Base-by-base conservation (phyloP, 2,797 vertebrate genomes). In the Sebastes glaucus region DNA sequence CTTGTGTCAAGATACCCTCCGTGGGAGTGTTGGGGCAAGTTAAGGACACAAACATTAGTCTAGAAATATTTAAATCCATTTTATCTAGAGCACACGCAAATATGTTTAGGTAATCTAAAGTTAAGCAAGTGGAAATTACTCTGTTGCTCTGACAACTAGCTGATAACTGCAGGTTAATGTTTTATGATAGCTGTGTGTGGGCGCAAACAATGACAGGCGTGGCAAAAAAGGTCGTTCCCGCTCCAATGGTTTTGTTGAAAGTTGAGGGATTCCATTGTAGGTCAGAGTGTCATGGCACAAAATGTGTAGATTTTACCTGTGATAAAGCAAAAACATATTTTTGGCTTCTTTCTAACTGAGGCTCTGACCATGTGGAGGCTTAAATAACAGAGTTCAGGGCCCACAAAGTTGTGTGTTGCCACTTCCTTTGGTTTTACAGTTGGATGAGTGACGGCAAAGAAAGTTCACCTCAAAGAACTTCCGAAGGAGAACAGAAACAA, bases 401-500 rank as follows among this genome's bases (percentile, higher is more conserved):
- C 67, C 62, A 38, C 68, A 74, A 13, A 53, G 70, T 11, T 63
- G 76, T 72, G 52, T 78, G 77, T 77, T 84, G 67, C 89, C 78
- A 90, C 87, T 90, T 93, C 91, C 86, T 92, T 67, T 90, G 86
- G 87, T 92, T 91, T 86, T 74, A 89, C 89, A 85, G 86, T 88
- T 88, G 77, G 67, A 87, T 81, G 81, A 89, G 33, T 66, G 33
- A 84, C 6, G 1, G 46, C 65, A 82, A 60, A 59, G 28, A 80
- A 55, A 70, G 62, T 77, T 82, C 32, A 85, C 68, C 76, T 80
- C 27, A 77, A 59, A 59, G 22, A 65, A 52, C 56, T 22, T 67
- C 28, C 64, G 42, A 60, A 46, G 65, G 2, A 53, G 27, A 38
- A 56, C 23, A 3, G 5, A 32, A 25, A 66, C 25, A 59, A 13